Base-by-base conservation (phyloP, 2,113 vertebrate genomes). In the Terrapene triunguis region DNA sequence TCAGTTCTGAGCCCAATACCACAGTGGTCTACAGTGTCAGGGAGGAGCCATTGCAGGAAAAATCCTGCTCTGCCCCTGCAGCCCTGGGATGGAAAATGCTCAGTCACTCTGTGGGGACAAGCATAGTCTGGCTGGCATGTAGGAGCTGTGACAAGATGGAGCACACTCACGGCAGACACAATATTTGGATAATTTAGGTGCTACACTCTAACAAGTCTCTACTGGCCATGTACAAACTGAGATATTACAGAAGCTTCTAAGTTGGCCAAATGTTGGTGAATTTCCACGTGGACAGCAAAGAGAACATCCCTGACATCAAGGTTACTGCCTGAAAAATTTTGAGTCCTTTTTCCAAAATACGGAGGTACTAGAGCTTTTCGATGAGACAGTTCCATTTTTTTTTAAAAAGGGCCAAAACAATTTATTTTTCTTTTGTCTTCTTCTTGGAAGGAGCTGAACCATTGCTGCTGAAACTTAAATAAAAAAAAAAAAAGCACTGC, bases 1-100 rank as follows among this genome's bases (percentile, higher is more conserved):
- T 10, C 80, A 5, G 57, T 0, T 42, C 80, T 5, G 9, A 50
- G 22, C 4, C 69, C 2, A 7, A 35, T 1, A 3, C 79, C n/a
- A 2, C 53, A 13, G 79, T 0, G 21, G 72, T 50, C 32, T 53
- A 21, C 69, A 42, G 38, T 62, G 35, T 53, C 81, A 17, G 53
- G 38, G 69, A 25, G 11, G 12, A 29, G 4, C 81, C 14, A 3
- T 1, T 0, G n/a, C 32, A 80, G 50, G 82, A 21, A 55, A 7
- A 11, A 0, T 0, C 2, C 21, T 1, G 47, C 38, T 6, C 0
- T 38, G 3, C 50, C 51, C 0, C 50, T 2, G 59, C 14, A 16
- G 94, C 88, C 7, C 57, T 5, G 48, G 87, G 62, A 6, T 3
- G 54, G 47, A n/a, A 48, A 91, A 47, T 0, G 0, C 11, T 1